Percentiles rank a stretch among this genome's conserved stretches.
phyloP scores from a whole-genome alignment of 2,888 invertebrate genomes.

The Octonoba sinensis region DNA sequence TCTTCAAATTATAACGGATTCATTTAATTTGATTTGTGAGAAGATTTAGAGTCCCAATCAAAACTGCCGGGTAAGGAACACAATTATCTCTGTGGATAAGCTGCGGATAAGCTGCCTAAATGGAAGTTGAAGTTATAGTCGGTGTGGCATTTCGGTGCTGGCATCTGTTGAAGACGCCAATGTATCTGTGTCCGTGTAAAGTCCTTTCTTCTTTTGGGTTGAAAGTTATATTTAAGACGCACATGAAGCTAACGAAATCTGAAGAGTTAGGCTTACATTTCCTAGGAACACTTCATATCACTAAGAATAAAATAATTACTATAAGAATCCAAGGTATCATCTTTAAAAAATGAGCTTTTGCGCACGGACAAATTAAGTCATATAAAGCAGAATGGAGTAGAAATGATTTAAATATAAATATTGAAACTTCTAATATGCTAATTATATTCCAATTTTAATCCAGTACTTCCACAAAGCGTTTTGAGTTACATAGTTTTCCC shows the following conservation, averaged over 20 bases:
- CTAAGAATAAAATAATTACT: slow-evolving; percentile 27
- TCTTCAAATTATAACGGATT: no score
- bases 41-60: slow-evolving; percentile 32
- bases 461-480: no score
- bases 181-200: slow-evolving; percentile 24
- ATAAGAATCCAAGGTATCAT: slow-evolving; percentile 39
- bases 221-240: not conserved
- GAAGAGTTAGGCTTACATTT: slow-evolving; percentile 1
- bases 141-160: no score
- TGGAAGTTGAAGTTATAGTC: slow-evolving; percentile 15
- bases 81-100: slow-evolving; percentile 24
- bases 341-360: no score
- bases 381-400: no score
- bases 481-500: no score
- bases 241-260: slow-evolving; percentile 9
- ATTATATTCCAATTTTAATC: no score
- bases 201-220: slow-evolving; percentile 12
- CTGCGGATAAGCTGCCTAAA: slow-evolving; percentile 57
- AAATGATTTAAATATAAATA: no score
- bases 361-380: no score
- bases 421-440: no score
- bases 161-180: no score
- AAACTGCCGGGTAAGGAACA: slow-evolving; percentile 60
- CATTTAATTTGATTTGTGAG: not conserved
- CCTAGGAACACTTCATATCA: slow-evolving; percentile 31